phyloP scores from a whole-genome alignment of 2,797 vertebrate species.

The Podargus strigoides region DNA sequence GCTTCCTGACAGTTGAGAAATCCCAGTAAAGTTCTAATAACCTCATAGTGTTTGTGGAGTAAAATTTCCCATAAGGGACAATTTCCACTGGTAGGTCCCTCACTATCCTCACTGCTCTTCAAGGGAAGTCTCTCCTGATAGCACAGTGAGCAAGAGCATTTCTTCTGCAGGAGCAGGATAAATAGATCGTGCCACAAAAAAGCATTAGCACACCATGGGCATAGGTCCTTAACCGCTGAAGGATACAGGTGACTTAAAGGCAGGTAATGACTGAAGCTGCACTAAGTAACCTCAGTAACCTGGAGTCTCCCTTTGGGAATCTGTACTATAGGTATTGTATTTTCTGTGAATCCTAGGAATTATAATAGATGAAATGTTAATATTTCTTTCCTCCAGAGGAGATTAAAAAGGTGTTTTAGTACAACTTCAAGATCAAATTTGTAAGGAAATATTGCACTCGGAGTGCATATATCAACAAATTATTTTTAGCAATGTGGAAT shows the following conservation, averaged over 20 bases:
- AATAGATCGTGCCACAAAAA: not conserved
- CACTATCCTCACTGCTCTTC: fast-evolving
- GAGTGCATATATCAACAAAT: not conserved
- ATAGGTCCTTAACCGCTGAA: not conserved
- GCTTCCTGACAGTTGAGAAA: not conserved
- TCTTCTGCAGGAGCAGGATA: not conserved
- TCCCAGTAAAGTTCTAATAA: not conserved
- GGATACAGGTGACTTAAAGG: not conserved
- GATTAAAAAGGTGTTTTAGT: not conserved
- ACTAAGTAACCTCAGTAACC: not conserved
- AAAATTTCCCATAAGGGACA: not conserved
- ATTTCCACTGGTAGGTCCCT: not conserved
- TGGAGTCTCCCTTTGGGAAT: not conserved
- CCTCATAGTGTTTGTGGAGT: not conserved
- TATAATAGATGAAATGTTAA: not conserved
- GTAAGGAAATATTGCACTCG: not conserved
- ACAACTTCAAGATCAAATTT: not conserved
- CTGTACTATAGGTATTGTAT: fast-evolving
- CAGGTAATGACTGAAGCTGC: not conserved
- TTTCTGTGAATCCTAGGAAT: not conserved
- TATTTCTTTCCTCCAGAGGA: not conserved
- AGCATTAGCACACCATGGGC: not conserved
- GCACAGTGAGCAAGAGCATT: not conserved
- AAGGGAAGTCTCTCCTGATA: not conserved
- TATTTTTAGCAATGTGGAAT: not conserved